Percentiles rank a stretch among this genome's conserved stretches.
Conservation (phyloP, 2,113 vertebrate species). For the Gymnocephalus cernua region DNA sequence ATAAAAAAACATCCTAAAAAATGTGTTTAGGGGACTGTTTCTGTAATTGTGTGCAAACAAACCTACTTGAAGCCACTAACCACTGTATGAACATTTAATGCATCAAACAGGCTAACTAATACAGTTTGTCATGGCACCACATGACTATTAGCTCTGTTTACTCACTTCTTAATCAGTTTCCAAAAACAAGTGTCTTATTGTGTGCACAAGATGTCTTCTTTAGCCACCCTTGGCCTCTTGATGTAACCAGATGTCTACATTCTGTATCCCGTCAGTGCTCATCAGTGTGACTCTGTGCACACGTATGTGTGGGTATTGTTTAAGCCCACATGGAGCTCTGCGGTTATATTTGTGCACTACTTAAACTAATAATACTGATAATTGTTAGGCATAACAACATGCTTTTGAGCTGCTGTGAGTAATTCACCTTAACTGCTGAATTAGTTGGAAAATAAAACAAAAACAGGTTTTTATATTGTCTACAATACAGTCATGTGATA, state of each 20-base stretch:
- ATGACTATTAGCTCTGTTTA: conserved; percentile 54
- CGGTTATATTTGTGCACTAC: conserved; percentile 1
- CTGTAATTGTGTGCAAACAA: conserved; percentile 13
- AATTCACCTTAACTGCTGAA: neutral
- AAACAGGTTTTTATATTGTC: neutral
- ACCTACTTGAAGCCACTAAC: conserved; percentile 21
- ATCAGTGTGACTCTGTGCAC: conserved; percentile 5
- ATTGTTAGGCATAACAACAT: conserved; percentile 6
- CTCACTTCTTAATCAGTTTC: conserved; percentile 48
- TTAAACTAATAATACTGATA: conserved; percentile 11
- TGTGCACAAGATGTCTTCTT: conserved; percentile 49
- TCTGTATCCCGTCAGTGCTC: neutral
- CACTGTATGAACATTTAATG: conserved; percentile 54
- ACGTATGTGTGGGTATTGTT: neutral
- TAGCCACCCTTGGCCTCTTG: conserved; percentile 28
- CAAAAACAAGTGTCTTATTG: conserved; percentile 36
- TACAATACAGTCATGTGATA: neutral
- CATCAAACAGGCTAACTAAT: conserved; percentile 49
- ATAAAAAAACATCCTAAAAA: neutral
- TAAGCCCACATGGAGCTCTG: conserved; percentile 3
- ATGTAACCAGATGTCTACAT: conserved; percentile 28
- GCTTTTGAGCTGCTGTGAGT: conserved; percentile 21
- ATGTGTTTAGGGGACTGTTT: neutral
- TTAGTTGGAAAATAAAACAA: neutral
- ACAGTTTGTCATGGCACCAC: conserved; percentile 57